phyloP scores from a whole-genome alignment of 2,113 vertebrate genomes.

The Neolamprologus sp. region DNA sequence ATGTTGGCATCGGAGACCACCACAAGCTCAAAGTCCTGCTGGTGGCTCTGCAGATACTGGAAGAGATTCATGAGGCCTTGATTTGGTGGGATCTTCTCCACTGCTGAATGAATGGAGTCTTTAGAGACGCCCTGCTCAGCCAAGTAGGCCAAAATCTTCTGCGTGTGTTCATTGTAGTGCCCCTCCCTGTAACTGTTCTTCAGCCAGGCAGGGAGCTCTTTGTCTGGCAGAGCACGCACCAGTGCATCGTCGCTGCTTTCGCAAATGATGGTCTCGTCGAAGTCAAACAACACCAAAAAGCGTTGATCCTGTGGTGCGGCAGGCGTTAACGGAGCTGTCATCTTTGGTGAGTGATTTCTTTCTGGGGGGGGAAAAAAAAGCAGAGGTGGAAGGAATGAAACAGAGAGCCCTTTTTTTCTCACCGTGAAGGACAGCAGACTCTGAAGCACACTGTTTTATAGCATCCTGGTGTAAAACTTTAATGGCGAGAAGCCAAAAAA shows the following conservation, averaged over 20 bases:
- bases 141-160: slow-evolving; percentile 77
- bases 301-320: slow-evolving; percentile 7
- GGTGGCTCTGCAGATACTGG: slow-evolving; percentile 76
- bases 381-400: neutral
- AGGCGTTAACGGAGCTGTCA: slow-evolving; percentile 47
- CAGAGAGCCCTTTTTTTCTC: neutral
- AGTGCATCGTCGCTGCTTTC: slow-evolving; percentile 88
- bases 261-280: slow-evolving; percentile 89
- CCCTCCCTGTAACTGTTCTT: slow-evolving; percentile 73
- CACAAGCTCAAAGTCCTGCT: slow-evolving; percentile 79
- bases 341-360: slow-evolving; percentile 30
- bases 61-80: slow-evolving; percentile 79
- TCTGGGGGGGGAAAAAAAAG: neutral
- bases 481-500: neutral
- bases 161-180: slow-evolving; percentile 85
- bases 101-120: slow-evolving; percentile 62
- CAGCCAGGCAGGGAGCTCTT: slow-evolving; percentile 76
- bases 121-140: slow-evolving; percentile 79
- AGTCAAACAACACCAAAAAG: slow-evolving; percentile 88
- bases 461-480: neutral
- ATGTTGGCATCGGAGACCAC: slow-evolving; percentile 90
- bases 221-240: slow-evolving; percentile 70
- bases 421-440: neutral
- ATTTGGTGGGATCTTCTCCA: slow-evolving; percentile 79
- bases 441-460: neutral